Base-by-base conservation (phyloP, 2,888 invertebrate species). In the Diloba caeruleocephala region DNA sequence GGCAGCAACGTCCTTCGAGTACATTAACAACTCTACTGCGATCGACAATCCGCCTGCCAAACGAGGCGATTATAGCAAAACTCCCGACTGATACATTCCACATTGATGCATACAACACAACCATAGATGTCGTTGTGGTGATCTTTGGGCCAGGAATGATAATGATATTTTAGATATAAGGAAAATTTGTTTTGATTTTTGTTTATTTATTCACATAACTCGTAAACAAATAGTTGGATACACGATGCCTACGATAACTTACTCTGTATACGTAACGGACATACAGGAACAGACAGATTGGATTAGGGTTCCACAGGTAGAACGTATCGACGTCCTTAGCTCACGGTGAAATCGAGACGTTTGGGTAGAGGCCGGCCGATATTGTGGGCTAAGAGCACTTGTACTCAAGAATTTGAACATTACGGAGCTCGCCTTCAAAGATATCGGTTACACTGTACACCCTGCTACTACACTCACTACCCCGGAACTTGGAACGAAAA, bases 281-380 rank as follows among this genome's bases (percentile, higher is more conserved):
- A 56, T 44, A 57, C 44, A 48, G 21, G 48, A 34, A 56, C 31
- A 32, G 28, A 56, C 54, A 68, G 57, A 73, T 71, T 72, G 53
- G 71, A 76, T 81, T 74, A 76, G 63, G 74, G 68, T 73, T 73
- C 72, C 64, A 71, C 71, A 80, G 77, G 79, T 78, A 74, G 67
- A 64, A 69, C 70, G 64, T 69, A 66, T 65, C 51, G 58, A 67
- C 56, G 61, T 56, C 59, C 61, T 58, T 61, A 56, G 41, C 48
- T 44, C 38, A 56, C n/a, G 37, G 50, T 54, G 72, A 76, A 76
- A 78, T 75, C 71, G 76, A 81, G 74, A 79, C 71, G 69, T 59
- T 71, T 61, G 56, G 57, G 13, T 43, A 17, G 65, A 61, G 61
- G 52, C 56, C 61, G 68, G 57, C 62, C 69, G 62, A 67, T 74